phyloP scores from a whole-genome alignment of 37 sponge, comb jelly and placozoan species.

The Beroe ovata region DNA sequence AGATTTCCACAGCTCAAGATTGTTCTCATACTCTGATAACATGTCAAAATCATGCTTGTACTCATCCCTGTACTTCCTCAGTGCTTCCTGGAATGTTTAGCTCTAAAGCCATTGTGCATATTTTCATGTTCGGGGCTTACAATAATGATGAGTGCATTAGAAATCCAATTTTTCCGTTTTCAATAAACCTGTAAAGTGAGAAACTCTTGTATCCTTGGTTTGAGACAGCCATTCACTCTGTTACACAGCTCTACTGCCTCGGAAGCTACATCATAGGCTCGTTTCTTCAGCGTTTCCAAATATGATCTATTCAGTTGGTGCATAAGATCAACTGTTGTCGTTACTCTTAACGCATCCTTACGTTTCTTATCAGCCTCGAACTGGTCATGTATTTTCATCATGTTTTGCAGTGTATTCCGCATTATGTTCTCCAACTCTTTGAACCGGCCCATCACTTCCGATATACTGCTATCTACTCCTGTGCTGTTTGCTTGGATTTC shows the following conservation, averaged over 20 bases:
- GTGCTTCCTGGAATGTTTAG: conserved; percentile 50
- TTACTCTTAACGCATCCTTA: neutral
- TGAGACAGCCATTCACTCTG: neutral
- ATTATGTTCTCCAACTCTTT: conserved; percentile 3
- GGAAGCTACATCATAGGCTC: conserved; percentile 33
- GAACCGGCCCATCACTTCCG: neutral
- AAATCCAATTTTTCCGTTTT: no score
- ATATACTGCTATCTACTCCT: neutral
- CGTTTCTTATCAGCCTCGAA: conserved; percentile 39
- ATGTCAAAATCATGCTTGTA: conserved; percentile 52
- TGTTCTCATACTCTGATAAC: conserved; percentile 20
- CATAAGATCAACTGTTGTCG: neutral
- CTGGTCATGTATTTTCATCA: conserved; percentile 25
- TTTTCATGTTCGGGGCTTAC: no score
- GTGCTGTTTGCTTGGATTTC: conserved; percentile 28
- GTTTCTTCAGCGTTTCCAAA: conserved; percentile 33
- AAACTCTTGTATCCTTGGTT: conserved; percentile 31
- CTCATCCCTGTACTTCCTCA: conserved; percentile 3
- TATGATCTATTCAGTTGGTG: conserved; percentile 31
- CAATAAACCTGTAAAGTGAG: conserved; percentile 28
- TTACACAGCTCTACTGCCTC: conserved; percentile 32
- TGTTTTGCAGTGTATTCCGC: neutral
- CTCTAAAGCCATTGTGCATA: no score
- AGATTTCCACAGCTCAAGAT: conserved; percentile 1
- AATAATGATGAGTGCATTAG: no score